phyloP scores from a whole-genome alignment of 1,140 invertebrate genomes.

The Drosophila sproati region DNA sequence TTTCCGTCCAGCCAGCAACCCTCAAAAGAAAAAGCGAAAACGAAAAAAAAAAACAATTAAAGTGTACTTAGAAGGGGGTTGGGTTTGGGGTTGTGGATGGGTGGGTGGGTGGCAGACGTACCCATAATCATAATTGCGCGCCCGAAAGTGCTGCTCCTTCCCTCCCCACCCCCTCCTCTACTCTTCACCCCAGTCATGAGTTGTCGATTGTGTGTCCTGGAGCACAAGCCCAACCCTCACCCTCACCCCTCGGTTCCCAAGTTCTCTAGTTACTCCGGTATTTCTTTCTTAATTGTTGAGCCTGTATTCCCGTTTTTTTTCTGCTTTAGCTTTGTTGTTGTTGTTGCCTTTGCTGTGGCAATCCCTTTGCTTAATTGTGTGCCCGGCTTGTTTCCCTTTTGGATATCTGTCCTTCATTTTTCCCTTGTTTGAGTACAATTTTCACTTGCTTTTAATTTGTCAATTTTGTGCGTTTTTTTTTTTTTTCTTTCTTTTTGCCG shows the following conservation, averaged over 20 bases:
- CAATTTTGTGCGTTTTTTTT: slow-evolving; percentile 56
- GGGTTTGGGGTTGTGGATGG: neutral
- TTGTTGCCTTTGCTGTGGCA: slow-evolving; percentile 20
- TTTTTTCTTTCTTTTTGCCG: slow-evolving; percentile 9
- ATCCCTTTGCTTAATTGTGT: slow-evolving; percentile 71
- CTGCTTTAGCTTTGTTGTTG: slow-evolving; percentile 1
- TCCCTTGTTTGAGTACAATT: slow-evolving; percentile 45
- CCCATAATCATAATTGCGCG: slow-evolving; percentile 79
- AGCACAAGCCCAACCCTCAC: neutral
- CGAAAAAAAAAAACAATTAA: slow-evolving; percentile 73
- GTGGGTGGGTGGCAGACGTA: slow-evolving; percentile 42
- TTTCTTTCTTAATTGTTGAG: slow-evolving; percentile 63
- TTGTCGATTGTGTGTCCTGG: slow-evolving; percentile 60
- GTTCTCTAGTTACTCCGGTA: slow-evolving; percentile 24
- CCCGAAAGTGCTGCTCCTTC: slow-evolving; percentile 34
- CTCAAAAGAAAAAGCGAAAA: slow-evolving; percentile 34
- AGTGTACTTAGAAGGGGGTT: slow-evolving; percentile 47
- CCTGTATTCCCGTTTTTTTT: slow-evolving; percentile 25
- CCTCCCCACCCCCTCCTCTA: too few species aligned
- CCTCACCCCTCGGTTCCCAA: neutral
- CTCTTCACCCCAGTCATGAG: slow-evolving; percentile 3
- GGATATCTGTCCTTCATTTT: slow-evolving; percentile 42
- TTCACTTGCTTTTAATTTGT: slow-evolving; percentile 78
- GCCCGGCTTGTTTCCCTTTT: slow-evolving; percentile 53
- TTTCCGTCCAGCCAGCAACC: slow-evolving; percentile 75